These are phyloP conservation scores for Carcharodon carcharias DNA, from an alignment of 2,797 vertebrate genomes.

Conservation along the genomic window DNA sequence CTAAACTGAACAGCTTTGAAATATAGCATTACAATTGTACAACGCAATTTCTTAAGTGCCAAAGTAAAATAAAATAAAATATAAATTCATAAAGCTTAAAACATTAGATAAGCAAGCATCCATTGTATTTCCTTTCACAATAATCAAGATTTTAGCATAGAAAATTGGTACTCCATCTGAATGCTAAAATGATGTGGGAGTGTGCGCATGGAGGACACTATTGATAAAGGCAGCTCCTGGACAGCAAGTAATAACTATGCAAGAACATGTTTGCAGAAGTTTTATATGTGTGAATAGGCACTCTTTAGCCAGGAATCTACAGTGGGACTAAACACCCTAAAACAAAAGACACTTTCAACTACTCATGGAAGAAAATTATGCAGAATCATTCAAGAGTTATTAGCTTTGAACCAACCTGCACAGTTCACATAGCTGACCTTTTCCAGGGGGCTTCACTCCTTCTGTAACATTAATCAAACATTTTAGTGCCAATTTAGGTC, in stretches of 20 bases:
- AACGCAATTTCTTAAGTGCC: not conserved
- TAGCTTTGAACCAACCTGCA: not conserved
- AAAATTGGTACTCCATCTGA: not conserved
- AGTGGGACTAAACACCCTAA: not conserved
- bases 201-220: not conserved
- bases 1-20: not conserved
- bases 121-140: not conserved
- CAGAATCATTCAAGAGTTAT: not conserved
- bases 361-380: not conserved
- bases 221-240: not conserved
- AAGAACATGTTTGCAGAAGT: not conserved
- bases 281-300: not conserved
- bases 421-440: not conserved
- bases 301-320: not conserved
- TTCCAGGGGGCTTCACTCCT: not conserved
- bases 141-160: not conserved
- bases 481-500: not conserved
- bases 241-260: not conserved
- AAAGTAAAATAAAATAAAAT: not conserved
- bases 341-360: not conserved
- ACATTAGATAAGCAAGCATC: not conserved
- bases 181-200: not conserved
- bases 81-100: not conserved
- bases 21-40: not conserved
- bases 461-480: not conserved